phyloP scores from a whole-genome alignment of 2,113 vertebrate genomes.

The Ictalurus furcatus region DNA sequence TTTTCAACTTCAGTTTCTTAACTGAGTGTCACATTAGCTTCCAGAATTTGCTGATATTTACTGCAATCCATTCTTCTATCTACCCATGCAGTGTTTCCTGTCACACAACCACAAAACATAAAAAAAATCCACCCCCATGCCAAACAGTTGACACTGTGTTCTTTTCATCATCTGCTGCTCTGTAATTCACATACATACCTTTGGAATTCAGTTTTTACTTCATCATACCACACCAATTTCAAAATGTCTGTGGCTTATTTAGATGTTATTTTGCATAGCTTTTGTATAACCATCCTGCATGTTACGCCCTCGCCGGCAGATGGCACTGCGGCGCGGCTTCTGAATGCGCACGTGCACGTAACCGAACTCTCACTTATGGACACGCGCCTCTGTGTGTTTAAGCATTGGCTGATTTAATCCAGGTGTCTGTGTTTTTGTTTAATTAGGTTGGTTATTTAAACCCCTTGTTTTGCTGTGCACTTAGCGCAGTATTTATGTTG shows the following conservation, averaged over 20 bases:
- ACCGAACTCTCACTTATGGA: too few species aligned
- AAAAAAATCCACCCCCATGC: not conserved
- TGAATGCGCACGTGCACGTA: too few species aligned
- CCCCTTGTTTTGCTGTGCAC: too few species aligned
- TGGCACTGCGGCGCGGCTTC: too few species aligned
- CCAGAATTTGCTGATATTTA: not conserved
- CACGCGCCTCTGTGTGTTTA: too few species aligned
- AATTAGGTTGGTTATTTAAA: too few species aligned
- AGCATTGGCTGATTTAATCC: too few species aligned
- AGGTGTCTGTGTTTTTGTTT: too few species aligned
- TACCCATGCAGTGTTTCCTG: not conserved
- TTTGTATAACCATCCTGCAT: not conserved
- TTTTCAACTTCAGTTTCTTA: not conserved
- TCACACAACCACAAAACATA: not conserved
- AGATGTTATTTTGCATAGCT: not conserved
- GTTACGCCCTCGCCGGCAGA: too few species aligned
- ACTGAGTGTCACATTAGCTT: not conserved
- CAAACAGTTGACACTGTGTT: too few species aligned
- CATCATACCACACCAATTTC: not conserved
- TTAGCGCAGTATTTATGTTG: too few species aligned
- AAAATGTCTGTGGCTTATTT: not conserved
- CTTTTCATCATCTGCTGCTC: not conserved
- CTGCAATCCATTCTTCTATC: not conserved
- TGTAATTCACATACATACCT: not conserved
- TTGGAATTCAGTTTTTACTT: not conserved